Percentiles rank a stretch among this genome's conserved stretches.
These are phyloP conservation scores for Pseudochaenichthys georgianus DNA, from an alignment of 2,797 vertebrate species.

Conservation along the genomic window DNA sequence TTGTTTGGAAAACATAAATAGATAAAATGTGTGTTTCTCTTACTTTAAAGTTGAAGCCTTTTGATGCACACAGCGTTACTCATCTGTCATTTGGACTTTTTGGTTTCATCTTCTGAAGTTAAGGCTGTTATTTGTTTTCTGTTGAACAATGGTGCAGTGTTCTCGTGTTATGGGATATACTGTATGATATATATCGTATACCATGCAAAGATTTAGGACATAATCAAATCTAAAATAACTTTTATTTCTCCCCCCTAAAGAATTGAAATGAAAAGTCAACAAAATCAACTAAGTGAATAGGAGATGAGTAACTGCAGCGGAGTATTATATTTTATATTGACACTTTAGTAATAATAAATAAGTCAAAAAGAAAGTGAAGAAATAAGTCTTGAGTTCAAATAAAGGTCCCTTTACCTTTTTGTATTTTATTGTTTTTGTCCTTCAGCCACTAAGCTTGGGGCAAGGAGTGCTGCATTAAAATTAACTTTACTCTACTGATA, in stretches of 20 bases:
- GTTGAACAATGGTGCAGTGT: background rate
- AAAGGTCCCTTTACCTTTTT: too few relatives aligned
- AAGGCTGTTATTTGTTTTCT: background rate
- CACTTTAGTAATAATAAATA: too few relatives aligned
- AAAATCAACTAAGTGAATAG: too few relatives aligned
- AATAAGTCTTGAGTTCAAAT: too few relatives aligned
- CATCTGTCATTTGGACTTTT: background rate
- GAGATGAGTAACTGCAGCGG: too few relatives aligned
- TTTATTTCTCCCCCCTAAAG: too few relatives aligned
- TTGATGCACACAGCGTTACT: background rate
- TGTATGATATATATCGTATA: background rate
- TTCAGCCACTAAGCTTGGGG: too few relatives aligned
- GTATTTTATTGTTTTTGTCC: too few relatives aligned
- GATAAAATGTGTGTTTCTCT: conserved; percentile 17
- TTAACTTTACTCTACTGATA: conserved; percentile 29
- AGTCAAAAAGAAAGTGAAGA: too few relatives aligned
- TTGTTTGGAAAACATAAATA: conserved; percentile 16
- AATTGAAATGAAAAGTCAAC: too few relatives aligned
- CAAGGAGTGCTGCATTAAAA: too few relatives aligned
- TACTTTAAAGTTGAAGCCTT: background rate
- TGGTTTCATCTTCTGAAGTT: background rate
- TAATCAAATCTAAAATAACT: background rate
- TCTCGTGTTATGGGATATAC: background rate
- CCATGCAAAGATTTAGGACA: background rate
- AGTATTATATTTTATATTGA: too few relatives aligned